These are phyloP conservation scores for Mamestra configurata DNA, from an alignment of 1,140 invertebrate genomes.

Conservation along the genomic window DNA sequence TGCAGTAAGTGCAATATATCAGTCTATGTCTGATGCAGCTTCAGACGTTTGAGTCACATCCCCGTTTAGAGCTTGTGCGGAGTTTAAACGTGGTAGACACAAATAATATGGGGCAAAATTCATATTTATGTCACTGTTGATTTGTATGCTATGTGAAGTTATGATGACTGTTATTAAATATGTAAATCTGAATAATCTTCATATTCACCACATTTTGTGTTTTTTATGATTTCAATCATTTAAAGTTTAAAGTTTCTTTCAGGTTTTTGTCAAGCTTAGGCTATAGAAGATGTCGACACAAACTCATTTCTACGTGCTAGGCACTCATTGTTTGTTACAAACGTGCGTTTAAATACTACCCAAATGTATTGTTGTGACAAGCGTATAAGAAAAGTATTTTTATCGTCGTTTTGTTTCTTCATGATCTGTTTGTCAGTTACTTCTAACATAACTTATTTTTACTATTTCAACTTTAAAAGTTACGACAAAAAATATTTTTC, in stretches of 20 bases:
- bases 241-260: too few relatives aligned
- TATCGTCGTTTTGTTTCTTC: constrained; percentile 18
- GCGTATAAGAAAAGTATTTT: neutral
- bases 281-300: too few relatives aligned
- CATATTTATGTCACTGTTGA: neutral
- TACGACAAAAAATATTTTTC: neutral
- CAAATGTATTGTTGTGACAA: constrained; percentile 14
- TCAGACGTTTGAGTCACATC: constrained; percentile 3
- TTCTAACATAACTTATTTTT: neutral
- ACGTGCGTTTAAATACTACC: neutral
- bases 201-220: too few relatives aligned
- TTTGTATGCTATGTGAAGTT: neutral
- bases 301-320: neutral
- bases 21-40: neutral
- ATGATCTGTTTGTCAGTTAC: neutral
- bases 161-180: too few relatives aligned
- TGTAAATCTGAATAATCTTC: too few relatives aligned
- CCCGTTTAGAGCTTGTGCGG: neutral
- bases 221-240: too few relatives aligned
- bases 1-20: neutral
- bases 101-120: constrained; percentile 6
- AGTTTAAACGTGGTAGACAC: neutral
- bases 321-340: constrained; percentile 3
- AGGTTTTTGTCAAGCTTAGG: too few relatives aligned
- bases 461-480: neutral